Conservation (phyloP, 2,113 vertebrate genomes). For the Melanostigma gelatinosum region DNA sequence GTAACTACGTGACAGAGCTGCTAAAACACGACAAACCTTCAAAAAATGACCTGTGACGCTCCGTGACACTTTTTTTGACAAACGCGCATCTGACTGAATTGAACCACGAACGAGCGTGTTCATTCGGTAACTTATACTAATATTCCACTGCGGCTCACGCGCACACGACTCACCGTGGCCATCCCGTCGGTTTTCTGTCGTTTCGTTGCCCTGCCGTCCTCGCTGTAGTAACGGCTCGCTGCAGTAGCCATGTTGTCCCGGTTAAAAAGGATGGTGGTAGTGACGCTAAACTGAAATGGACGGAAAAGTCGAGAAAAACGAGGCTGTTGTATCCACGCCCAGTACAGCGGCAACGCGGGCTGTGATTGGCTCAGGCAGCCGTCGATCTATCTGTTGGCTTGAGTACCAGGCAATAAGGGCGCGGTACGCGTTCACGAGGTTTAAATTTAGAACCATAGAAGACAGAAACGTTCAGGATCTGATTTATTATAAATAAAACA, state of each 20-base stretch:
- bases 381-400: conserved; percentile 22
- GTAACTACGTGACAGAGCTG: fast-evolving
- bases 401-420: conserved; percentile 41
- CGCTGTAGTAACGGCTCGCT: conserved; percentile 88
- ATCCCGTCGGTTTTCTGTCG: conserved; percentile 90
- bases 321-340: conserved; percentile 38
- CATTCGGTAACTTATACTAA: background rate
- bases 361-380: conserved; percentile 37
- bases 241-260: conserved; percentile 85
- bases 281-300: conserved; percentile 74
- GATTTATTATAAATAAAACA: background rate
- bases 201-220: conserved; percentile 91
- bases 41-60: background rate
- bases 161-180: conserved; percentile 76
- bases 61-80: conserved; percentile 13
- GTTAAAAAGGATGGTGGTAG: conserved; percentile 73
- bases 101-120: background rate
- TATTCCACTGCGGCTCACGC: fast-evolving
- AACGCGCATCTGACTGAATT: conserved; percentile 16
- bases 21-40: fast-evolving
- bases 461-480: background rate
- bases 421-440: fast-evolving
- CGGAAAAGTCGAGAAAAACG: conserved; percentile 72
- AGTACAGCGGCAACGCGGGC: fast-evolving
- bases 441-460: background rate